Conservation (phyloP, 1,140 invertebrate genomes). For the Aricia agestis region DNA sequence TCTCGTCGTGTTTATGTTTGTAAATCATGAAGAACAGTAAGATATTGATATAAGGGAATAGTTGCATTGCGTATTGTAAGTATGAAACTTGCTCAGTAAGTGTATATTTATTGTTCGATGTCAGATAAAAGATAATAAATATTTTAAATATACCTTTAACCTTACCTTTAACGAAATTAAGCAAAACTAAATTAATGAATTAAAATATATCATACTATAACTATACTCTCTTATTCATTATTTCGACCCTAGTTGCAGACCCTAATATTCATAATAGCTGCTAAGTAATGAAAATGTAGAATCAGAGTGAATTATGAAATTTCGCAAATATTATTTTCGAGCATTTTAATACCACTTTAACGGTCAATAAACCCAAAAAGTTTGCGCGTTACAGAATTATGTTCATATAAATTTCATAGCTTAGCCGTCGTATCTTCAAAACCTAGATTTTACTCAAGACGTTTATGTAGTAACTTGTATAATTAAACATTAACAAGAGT, state of each 20-base stretch:
- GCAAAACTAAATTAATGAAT: no score
- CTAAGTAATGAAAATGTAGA: not conserved
- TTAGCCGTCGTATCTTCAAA: not conserved
- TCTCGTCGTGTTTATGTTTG: no score
- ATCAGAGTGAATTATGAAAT: not conserved
- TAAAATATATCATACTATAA: no score
- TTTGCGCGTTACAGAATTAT: not conserved
- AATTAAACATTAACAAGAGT: not conserved
- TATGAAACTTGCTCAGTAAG: no score
- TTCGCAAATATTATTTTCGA: not conserved
- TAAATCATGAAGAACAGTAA: no score
- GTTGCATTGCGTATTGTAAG: no score
- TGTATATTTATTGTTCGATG: no score
- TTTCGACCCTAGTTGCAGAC: not conserved
- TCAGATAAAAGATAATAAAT: no score
- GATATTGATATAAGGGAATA: no score
- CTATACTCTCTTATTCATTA: not conserved
- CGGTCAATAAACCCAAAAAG: not conserved
- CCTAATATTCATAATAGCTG: not conserved
- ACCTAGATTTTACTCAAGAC: slow-evolving; percentile 1
- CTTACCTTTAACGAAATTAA: no score
- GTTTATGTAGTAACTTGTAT: not conserved
- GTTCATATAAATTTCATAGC: slow-evolving; percentile 4
- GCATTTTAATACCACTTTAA: not conserved
- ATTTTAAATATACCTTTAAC: no score